Evolutionary conservation across 1,140 invertebrate genomes (phyloP), one percentile per base, ranked within the genome.

Genomic region (Drosophila santomea): DNA sequence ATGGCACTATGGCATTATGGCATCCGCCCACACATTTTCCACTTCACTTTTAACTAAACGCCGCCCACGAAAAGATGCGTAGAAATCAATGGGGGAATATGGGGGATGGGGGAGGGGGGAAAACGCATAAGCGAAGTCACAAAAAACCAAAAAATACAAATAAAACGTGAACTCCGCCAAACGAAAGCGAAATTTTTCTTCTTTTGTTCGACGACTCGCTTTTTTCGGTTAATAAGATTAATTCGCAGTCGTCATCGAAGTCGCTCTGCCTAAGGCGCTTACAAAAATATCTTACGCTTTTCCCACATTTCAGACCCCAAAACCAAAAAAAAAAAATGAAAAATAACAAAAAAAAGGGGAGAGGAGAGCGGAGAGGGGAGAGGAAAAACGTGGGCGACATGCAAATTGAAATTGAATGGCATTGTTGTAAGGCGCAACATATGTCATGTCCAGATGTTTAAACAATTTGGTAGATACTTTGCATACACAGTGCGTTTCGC

Each of bases 201-300:
- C 35, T 66, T 66, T 58, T 47, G 54, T 66, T 55, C 39, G 38
- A 17, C 17, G 55, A 74, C 69, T 78, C 55, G 63, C 39, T 74
- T 74, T 64, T 57, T 78, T 78, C 61, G 52, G 67, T 76, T 78
- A 75, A 75, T 78, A 72, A 78, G 74, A 78, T 77, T 72, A 76
- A 78, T 78, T 72, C 71, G 64, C 55, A 78, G 75, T 64, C 66
- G 72, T 74, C 68, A 66, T 52, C 58, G 67, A 52, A 55, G 41
- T 55, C 57, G 14, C 36, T 32, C 28, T 44, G 15, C 45, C 56
- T 41, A 73, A 73, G 55, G 47, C 48, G 68, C 55, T 74, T 74
- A 62, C 54, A 67, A 17, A 75, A 66, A 75, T 81, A 81, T 71
- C 74, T 78, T 59, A 56, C 43, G 72, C 75, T 78, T 78, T 78